phyloP scores from a whole-genome alignment of 1,140 invertebrate genomes.

The Ridgeia piscesae region DNA sequence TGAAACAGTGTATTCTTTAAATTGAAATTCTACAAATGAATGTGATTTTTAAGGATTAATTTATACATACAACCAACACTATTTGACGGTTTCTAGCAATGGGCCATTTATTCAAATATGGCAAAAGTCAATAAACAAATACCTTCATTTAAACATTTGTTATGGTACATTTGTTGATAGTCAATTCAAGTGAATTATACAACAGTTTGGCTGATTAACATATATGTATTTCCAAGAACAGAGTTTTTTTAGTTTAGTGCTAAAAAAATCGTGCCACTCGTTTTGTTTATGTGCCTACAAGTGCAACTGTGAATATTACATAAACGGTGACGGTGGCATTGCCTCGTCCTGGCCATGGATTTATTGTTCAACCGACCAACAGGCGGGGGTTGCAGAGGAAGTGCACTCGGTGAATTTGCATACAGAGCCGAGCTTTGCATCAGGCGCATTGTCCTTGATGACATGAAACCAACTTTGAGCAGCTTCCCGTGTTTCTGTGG shows the following conservation, averaged over 20 bases:
- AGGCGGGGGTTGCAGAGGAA: background rate
- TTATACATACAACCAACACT: background rate
- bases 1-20: background rate
- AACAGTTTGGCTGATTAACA: background rate
- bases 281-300: background rate
- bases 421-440: background rate
- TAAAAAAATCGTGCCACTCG: background rate
- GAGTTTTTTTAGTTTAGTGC: background rate
- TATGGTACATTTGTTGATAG: background rate
- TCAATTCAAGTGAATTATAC: background rate
- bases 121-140: background rate
- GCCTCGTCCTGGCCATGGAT: background rate
- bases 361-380: background rate
- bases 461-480: background rate
- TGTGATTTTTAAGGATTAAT: background rate
- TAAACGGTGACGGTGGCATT: background rate
- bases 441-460: background rate
- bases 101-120: background rate
- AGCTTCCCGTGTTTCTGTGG: background rate
- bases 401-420: background rate
- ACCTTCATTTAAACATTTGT: no score
- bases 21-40: background rate
- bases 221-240: background rate
- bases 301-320: background rate
- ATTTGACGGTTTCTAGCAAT: no score